Percentiles rank a stretch among this genome's conserved stretches.
Evolutionary conservation across 2,113 vertebrate genomes (phyloP).

Genomic region (Otocyon megalotis): DNA sequence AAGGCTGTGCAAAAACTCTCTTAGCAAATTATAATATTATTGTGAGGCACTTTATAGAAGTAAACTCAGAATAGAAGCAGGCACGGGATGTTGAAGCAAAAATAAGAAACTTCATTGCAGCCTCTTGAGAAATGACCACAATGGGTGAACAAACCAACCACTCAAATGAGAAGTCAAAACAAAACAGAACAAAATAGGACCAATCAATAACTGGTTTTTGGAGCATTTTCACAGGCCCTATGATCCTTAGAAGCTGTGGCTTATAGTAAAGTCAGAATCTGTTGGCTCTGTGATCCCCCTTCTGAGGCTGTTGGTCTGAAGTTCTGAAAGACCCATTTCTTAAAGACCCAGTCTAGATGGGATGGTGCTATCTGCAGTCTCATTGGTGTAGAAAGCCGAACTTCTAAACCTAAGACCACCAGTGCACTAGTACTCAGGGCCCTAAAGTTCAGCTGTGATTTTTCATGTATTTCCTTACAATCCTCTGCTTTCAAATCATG

Average conservation of each 20-base stretch:
- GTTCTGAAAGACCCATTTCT: not conserved
- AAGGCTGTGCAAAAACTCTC: not conserved
- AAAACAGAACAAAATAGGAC: not conserved
- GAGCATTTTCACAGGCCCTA: not conserved
- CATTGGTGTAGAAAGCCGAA: not conserved
- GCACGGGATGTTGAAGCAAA: not conserved
- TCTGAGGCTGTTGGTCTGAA: not conserved
- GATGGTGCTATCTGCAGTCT: not conserved
- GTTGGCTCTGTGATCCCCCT: not conserved
- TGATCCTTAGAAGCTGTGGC: not conserved
- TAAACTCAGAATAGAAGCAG: conserved; percentile 29
- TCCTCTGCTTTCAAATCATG: not conserved
- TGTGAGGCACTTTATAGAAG: not conserved
- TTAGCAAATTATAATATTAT: not conserved
- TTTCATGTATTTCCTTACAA: not conserved
- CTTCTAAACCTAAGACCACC: not conserved
- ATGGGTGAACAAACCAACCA: conserved; percentile 26
- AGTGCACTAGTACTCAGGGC: not conserved
- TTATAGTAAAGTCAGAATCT: not conserved
- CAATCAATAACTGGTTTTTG: not conserved
- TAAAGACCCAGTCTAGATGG: not conserved
- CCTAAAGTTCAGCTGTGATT: not conserved
- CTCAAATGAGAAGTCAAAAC: conserved; percentile 34
- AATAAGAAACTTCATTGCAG: not conserved
- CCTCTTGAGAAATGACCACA: conserved; percentile 54